A percentile compares a stretch with the other conserved stretches of the same genome.
phyloP scores from a whole-genome alignment of 2,797 vertebrate species.

The Linurgus olivaceus region DNA sequence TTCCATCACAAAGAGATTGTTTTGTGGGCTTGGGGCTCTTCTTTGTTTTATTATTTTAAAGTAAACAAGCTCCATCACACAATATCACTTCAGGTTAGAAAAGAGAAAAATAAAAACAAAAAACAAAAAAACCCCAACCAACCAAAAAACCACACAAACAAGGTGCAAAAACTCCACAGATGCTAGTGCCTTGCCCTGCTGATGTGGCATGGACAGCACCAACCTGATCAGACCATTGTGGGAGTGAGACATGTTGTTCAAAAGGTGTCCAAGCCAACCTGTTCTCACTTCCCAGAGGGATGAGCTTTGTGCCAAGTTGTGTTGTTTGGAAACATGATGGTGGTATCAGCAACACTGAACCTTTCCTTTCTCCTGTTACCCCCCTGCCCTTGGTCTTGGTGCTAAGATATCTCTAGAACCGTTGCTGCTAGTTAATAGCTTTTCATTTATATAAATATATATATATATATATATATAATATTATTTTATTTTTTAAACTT shows the following conservation, averaged over 20 bases:
- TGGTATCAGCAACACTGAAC: slow-evolving; percentile 81
- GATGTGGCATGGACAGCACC: slow-evolving; percentile 64
- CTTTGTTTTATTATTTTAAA: not conserved
- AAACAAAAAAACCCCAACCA: not conserved
- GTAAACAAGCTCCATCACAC: not conserved
- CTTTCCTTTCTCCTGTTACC: slow-evolving; percentile 45
- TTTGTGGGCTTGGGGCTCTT: slow-evolving; percentile 31
- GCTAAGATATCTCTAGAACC: slow-evolving; percentile 82
- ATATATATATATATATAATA: slow-evolving; percentile 64
- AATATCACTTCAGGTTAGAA: slow-evolving; percentile 50
- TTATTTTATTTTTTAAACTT: slow-evolving; percentile 80
- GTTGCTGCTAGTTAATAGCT: slow-evolving; percentile 82
- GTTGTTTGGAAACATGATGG: slow-evolving; percentile 63
- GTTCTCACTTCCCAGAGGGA: slow-evolving; percentile 50
- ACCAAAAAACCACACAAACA: not conserved
- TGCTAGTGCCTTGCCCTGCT: slow-evolving; percentile 68
- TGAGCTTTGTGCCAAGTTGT: slow-evolving; percentile 65
- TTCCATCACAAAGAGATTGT: slow-evolving; percentile 51
- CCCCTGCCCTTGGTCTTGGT: slow-evolving; percentile 77
- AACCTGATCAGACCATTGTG: slow-evolving; percentile 33
- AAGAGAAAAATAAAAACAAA: not conserved
- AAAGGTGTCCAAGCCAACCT: not conserved
- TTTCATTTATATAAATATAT: slow-evolving; percentile 80
- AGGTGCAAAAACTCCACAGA: slow-evolving; percentile 65
- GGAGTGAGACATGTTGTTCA: slow-evolving; percentile 8